Conservation (phyloP, 2,888 invertebrate species). For the Agapostemon virescens region DNA sequence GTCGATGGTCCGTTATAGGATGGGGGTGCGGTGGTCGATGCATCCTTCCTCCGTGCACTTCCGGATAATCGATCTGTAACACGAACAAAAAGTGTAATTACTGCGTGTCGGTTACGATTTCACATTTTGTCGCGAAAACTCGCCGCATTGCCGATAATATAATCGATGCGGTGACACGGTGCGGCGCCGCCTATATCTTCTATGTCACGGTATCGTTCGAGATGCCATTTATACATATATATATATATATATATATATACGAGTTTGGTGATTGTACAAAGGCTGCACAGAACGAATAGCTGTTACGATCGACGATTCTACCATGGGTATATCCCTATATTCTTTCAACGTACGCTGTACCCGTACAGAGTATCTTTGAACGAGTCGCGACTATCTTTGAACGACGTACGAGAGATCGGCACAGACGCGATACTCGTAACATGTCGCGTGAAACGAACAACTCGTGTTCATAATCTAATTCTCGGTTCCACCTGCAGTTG, state of each 20-base stretch:
- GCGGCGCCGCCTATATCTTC: conserved; percentile 10
- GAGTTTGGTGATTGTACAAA: too few species aligned
- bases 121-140: neutral
- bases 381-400: neutral
- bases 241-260: too few species aligned
- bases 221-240: too few species aligned
- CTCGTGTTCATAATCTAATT: conserved; percentile 56
- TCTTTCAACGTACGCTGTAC: neutral
- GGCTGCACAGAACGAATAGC: neutral
- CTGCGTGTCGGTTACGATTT: neutral
- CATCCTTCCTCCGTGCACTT: conserved; percentile 81
- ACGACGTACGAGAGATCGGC: neutral
- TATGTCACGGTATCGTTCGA: neutral
- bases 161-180: conserved; percentile 24
- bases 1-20: conserved; percentile 79
- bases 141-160: conserved; percentile 24
- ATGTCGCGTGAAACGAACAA: conserved; percentile 2
- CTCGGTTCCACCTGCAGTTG: conserved; percentile 58
- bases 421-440: conserved; percentile 8
- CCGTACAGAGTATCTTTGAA: neutral
- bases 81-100: neutral
- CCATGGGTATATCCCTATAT: neutral
- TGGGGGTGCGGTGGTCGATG: conserved; percentile 80
- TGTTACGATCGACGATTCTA: neutral
- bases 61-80: conserved; percentile 88